Evolutionary conservation across 2,888 invertebrate species (phyloP), one percentile per base, ranked within the genome.

Genomic region (Patella ulyssiponensis): DNA sequence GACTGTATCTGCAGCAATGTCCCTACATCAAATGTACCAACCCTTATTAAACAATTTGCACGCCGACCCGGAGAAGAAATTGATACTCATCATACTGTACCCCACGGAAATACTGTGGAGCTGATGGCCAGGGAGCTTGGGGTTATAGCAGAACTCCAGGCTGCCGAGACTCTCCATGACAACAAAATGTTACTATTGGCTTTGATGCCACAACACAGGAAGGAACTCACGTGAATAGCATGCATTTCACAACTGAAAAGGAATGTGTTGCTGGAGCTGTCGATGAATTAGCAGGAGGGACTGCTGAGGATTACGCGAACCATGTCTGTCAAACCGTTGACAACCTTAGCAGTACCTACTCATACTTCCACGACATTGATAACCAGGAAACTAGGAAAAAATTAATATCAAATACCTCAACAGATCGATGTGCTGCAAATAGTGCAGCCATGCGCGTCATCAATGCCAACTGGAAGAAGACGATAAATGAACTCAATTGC

Each of bases 261-360:
- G 73, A 71, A 44, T 81, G 78, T 74, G 17, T 44, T 23, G 75
- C 53, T 15, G 54, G 51, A 56, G 76, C 81, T 20, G 53, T 81
- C 27, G 81, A 81, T 71, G 76, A 78, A 56, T 54, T 81, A 33
- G 64, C 81, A 17, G 80, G 80, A 23, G 81, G 80, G 15, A 81
- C 78, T 17, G 80, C 80, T n/a, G 74, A 69, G n/a, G 80, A 81
- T 64, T 81, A 81, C 64, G 58, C 53, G 11, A 23, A 69, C 23
- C 81, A 81, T 58, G 78, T 81, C 27, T 20, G 14, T 17, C 23
- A 73, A 23, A 51, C 80, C 15, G 70, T 81, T 17, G 76, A 76
- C 71, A 12, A n/a, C 15, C 17, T 81, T 15, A 69, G 74, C 12
- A 70, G 76, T n/a, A 56, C 56, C 2, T 76, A 78, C 44, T 44